phyloP scores from a whole-genome alignment of 2,113 vertebrate species.

The Perccottus glenii region DNA sequence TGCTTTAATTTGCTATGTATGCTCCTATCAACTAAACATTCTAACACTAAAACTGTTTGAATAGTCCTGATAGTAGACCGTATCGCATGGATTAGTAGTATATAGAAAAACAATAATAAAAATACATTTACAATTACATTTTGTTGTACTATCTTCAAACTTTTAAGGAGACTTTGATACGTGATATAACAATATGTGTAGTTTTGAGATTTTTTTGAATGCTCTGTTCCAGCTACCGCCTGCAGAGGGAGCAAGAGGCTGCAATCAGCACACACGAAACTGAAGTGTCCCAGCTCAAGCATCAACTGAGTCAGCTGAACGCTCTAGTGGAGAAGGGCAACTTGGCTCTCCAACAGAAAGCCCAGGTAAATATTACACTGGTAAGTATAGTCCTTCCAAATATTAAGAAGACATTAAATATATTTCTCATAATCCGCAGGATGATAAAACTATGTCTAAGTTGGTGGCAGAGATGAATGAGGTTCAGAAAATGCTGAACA shows the following conservation, averaged over 20 bases:
- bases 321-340: constrained; percentile 61
- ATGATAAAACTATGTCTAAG: constrained; percentile 67
- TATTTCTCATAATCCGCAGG: constrained; percentile 45
- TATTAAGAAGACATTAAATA: not conserved
- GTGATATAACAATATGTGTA: no score
- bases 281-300: constrained; percentile 60
- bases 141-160: no score
- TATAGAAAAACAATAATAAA: no score
- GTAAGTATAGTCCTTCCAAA: not conserved
- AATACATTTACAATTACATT: no score
- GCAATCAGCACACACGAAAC: constrained; percentile 40
- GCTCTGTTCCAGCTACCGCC: constrained; percentile 55
- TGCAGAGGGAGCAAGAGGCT: constrained; percentile 73
- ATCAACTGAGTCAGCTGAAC: constrained; percentile 55
- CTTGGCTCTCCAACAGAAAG: constrained; percentile 70
- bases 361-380: constrained; percentile 53
- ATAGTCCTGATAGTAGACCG: no score
- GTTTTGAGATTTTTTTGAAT: not conserved
- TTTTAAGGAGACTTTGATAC: no score
- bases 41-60: no score
- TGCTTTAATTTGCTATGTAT: no score
- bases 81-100: no score
- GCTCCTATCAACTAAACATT: no score
- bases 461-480: constrained; percentile 70
- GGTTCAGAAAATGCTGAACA: constrained; percentile 61